Percentiles rank a stretch among this genome's conserved stretches.
These are phyloP conservation scores for Drosophila jambulina DNA, from an alignment of 1,140 invertebrate genomes.

Conservation along the genomic window DNA sequence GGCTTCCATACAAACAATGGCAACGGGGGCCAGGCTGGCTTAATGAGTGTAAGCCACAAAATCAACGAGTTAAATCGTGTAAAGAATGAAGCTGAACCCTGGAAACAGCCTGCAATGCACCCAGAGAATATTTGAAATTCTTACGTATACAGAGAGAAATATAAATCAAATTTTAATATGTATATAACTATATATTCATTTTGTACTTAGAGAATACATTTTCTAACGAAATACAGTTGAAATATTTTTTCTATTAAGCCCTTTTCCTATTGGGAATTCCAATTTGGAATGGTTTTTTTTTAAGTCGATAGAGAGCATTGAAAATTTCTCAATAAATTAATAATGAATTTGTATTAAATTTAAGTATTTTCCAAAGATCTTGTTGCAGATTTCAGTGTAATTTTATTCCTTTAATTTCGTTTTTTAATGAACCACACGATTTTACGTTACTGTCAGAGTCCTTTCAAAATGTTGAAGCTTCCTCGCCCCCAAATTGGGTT, in stretches of 20 bases:
- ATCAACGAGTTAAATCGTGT: slow-evolving; percentile 78
- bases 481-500: not conserved
- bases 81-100: slow-evolving; percentile 65
- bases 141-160: not conserved
- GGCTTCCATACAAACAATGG: slow-evolving; percentile 50
- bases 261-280: no score
- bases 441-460: not conserved
- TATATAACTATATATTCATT: not conserved
- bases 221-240: no score
- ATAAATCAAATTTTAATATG: not conserved
- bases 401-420: not conserved
- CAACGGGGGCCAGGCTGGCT: slow-evolving; percentile 52
- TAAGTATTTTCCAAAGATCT: no score
- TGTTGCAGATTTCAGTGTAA: not conserved
- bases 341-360: not conserved
- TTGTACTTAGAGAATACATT: no score
- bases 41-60: slow-evolving; percentile 80
- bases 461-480: not conserved
- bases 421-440: slow-evolving; percentile 6
- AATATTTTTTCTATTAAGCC: no score
- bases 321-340: not conserved
- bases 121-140: not conserved
- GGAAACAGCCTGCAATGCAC: slow-evolving; percentile 29
- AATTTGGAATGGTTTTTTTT: no score
- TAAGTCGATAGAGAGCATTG: no score